Conservation (phyloP, 2,888 invertebrate genomes). For the Leptopilina myrica region DNA sequence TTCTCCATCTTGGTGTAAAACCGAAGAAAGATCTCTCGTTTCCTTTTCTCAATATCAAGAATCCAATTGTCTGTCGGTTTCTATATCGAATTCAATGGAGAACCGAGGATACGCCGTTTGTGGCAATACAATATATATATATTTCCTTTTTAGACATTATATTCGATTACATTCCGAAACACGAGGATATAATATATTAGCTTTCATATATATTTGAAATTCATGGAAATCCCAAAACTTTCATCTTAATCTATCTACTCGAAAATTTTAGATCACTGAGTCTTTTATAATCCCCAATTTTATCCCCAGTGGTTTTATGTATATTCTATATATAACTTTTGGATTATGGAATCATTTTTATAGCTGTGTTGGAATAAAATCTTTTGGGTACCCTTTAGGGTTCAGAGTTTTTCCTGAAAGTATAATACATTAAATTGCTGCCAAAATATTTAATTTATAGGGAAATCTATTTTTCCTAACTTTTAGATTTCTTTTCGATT, state of each 20-base stretch:
- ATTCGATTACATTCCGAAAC: background rate
- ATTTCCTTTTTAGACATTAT: background rate
- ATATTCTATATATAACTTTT: background rate
- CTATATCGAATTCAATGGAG: conserved; percentile 18
- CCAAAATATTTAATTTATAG: too few relatives aligned
- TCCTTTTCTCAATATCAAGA: conserved; percentile 34
- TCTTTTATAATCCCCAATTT: conserved; percentile 21
- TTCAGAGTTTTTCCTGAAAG: too few relatives aligned
- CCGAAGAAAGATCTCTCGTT: conserved; percentile 11
- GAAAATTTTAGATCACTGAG: background rate
- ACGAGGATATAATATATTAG: background rate
- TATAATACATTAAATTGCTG: too few relatives aligned
- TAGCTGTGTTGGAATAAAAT: background rate
- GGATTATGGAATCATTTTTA: background rate
- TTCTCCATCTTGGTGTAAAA: conserved; percentile 3
- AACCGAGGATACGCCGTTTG: background rate
- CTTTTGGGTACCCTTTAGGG: background rate
- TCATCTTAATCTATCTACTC: background rate
- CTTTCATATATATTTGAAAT: conserved; percentile 20
- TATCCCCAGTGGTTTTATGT: background rate
- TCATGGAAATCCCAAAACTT: background rate
- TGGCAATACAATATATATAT: background rate
- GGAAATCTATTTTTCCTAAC: background rate
- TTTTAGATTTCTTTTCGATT: background rate
- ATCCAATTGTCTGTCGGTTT: conserved; percentile 30